Percentiles rank a stretch among this genome's conserved stretches.
Evolutionary conservation across 2,113 vertebrate genomes (phyloP).

Genomic region (Oryzias melastigma): DNA sequence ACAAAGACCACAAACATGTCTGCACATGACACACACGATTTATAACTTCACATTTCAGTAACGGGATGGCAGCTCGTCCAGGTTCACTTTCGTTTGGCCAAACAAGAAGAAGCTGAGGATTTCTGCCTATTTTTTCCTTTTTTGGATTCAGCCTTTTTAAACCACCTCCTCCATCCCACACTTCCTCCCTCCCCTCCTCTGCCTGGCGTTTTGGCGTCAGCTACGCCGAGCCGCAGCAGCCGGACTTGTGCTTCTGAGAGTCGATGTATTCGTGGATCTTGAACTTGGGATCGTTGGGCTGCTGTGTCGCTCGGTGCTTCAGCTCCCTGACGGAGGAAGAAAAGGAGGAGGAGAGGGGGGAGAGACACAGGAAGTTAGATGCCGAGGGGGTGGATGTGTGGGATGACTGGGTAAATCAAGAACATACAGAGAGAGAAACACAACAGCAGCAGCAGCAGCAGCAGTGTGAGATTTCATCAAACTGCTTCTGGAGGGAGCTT

Average conservation of each 20-base stretch:
- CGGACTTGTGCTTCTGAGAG: conserved; percentile 86
- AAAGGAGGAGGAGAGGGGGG: conserved; percentile 10
- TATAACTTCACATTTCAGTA: conserved; percentile 66
- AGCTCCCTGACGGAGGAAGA: conserved; percentile 82
- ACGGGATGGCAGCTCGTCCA: conserved; percentile 48
- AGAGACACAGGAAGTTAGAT: conserved; percentile 48
- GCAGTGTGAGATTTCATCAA: conserved; percentile 40
- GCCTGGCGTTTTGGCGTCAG: conserved; percentile 12
- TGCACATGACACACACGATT: conserved; percentile 53
- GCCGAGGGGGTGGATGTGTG: conserved; percentile 55
- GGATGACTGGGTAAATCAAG: conserved; percentile 48
- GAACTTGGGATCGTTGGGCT: conserved; percentile 86
- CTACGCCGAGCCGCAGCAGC: conserved; percentile 86
- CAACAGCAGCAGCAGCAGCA: neutral
- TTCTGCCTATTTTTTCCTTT: neutral
- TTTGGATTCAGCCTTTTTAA: conserved; percentile 24
- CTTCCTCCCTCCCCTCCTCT: conserved; percentile 6
- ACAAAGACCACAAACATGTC: conserved; percentile 66
- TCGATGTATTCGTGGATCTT: conserved; percentile 94
- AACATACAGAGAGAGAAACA: conserved; percentile 36
- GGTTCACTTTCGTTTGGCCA: conserved; percentile 31
- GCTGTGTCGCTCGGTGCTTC: conserved; percentile 81
- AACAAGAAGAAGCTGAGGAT: conserved; percentile 30
- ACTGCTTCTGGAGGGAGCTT: conserved; percentile 32
- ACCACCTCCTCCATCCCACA: neutral